Evolutionary conservation across 2,888 invertebrate species (phyloP), one percentile per base, ranked within the genome.

Genomic region (Tolmerus cingulatus): DNA sequence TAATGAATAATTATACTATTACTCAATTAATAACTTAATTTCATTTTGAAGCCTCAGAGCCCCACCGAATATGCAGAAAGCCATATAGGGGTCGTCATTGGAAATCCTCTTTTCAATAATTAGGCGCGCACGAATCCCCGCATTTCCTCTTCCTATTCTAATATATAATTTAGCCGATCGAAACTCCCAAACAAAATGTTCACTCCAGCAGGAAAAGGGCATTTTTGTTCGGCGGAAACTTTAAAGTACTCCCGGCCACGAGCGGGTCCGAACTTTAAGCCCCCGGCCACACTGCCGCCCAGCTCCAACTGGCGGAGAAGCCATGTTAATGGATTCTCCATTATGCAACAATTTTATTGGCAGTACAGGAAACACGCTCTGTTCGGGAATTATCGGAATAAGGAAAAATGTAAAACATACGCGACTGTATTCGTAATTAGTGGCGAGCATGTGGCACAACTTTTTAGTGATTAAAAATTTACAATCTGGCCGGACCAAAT

Each of bases 391-490:
- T 23, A 40, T 40, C 34, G 37, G 14, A 27, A 34, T n/a, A 34
- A 34, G 76, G 37, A 76, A 76, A 34, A 30, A 34, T 76, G 76
- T 9, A 76, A 37, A 76, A 34, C 76, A 76, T 76, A 40, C n/a
- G 40, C n/a, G n/a, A 34, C 76, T 37, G 40, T 76, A 34, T 76
- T 34, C 76, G 19, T 76, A 76, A 76, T 76, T 76, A 76, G 76
- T 79, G 40, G 40, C 43, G 9, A 46, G 19, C 79, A 79, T 79
- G 79, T 37, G 19, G 40, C 19, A 19, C 74, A 37, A 77, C 30
- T 77, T 79, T 46, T 79, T 79, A 27, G 46, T n/a, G 5, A 79
- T 79, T 46, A 79, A 79, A 79, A 79, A 19, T 79, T 79, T 79
- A 79, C 23, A 79, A 19, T 79, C 19, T 51, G 51, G 51, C 23